Evolutionary conservation across 2,113 vertebrate genomes (phyloP).

Genomic region (Baryphthengus martii): DNA sequence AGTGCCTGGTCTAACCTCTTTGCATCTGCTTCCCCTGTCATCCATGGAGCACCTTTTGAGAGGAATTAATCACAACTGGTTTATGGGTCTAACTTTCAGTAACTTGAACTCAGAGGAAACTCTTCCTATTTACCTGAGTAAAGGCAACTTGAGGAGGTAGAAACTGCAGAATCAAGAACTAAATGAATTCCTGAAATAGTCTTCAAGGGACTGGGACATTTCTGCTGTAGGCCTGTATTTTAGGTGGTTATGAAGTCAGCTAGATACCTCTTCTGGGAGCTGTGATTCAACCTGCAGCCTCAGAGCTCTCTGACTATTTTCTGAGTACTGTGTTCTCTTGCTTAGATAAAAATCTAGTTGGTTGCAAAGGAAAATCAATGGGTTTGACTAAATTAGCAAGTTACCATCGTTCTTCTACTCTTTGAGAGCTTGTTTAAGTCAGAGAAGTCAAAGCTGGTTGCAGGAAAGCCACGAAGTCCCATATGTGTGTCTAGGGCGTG

Average conservation of each 20-base stretch:
- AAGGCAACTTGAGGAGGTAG: neutral
- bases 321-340: neutral
- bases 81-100: neutral
- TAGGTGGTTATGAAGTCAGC: neutral
- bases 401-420: neutral
- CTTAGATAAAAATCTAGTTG: neutral
- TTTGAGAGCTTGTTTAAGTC: neutral
- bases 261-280: neutral
- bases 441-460: neutral
- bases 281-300: neutral
- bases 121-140: neutral
- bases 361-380: neutral
- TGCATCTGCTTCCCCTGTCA: neutral
- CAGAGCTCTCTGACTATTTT: neutral
- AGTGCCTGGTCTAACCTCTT: neutral
- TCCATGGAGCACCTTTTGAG: neutral
- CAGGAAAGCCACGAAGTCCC: neutral
- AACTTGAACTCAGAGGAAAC: neutral
- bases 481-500: neutral
- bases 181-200: neutral
- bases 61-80: neutral
- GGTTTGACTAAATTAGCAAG: neutral
- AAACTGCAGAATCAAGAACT: neutral
- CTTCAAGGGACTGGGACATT: neutral
- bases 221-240: neutral